These are phyloP conservation scores for Limosa lapponica DNA, from an alignment of 2,797 vertebrate genomes.

Conservation along the genomic window DNA sequence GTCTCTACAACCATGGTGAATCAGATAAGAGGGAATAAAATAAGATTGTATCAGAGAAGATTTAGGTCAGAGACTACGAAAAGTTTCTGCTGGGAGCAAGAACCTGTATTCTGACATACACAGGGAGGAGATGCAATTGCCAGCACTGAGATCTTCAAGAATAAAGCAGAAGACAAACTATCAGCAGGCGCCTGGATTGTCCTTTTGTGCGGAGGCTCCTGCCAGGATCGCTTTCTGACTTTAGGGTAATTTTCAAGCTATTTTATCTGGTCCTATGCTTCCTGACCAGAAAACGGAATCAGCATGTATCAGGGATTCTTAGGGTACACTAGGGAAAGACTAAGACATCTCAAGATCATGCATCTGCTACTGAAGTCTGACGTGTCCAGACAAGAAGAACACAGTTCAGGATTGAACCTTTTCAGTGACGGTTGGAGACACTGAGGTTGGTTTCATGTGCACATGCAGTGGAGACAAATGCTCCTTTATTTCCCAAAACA, in stretches of 20 bases:
- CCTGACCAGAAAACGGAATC: not conserved
- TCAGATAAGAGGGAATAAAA: not conserved
- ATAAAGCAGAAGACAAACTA: not conserved
- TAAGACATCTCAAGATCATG: not conserved
- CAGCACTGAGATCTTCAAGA: not conserved
- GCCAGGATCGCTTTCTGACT: not conserved
- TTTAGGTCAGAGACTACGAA: not conserved
- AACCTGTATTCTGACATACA: not conserved
- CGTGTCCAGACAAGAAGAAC: not conserved
- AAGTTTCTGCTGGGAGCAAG: not conserved
- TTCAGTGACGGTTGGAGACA: not conserved
- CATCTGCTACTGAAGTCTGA: not conserved
- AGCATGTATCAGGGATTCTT: not conserved
- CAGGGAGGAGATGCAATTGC: not conserved
- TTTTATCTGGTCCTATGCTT: not conserved
- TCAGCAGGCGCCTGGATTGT: not conserved
- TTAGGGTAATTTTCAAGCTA: not conserved
- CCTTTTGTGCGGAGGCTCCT: not conserved
- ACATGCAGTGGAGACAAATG: not conserved
- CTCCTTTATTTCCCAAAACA: constrained; percentile 5
- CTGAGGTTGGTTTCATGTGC: not conserved
- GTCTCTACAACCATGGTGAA: not conserved
- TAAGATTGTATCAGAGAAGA: not conserved
- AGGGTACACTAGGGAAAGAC: not conserved
- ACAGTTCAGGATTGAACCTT: not conserved